Conservation (phyloP, 1,140 invertebrate genomes). For the Monomorium pharaonis region DNA sequence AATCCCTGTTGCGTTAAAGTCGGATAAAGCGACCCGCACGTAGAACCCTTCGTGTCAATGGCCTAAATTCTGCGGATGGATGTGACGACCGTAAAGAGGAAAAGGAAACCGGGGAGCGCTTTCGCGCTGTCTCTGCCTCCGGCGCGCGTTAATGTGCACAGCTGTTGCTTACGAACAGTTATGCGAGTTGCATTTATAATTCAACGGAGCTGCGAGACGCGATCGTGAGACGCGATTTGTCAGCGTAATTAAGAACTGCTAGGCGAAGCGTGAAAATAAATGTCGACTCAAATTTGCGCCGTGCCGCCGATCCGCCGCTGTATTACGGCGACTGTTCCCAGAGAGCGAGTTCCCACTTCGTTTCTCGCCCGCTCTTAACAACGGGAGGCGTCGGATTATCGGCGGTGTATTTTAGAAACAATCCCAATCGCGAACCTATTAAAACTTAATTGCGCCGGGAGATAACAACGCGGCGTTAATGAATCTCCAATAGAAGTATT, state of each 20-base stretch:
- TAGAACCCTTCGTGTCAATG: conserved; percentile 43
- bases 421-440: neutral
- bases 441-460: conserved; percentile 21
- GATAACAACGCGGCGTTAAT: neutral
- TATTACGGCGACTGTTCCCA: neutral
- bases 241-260: conserved; percentile 36
- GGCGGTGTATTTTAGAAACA: conserved; percentile 5
- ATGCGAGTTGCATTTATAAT: conserved; percentile 41
- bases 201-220: neutral
- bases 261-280: conserved; percentile 38
- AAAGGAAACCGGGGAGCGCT: conserved; percentile 17
- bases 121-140: conserved; percentile 10
- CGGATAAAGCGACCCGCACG: conserved; percentile 43
- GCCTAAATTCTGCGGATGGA: conserved; percentile 49
- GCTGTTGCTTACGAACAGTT: conserved; percentile 27
- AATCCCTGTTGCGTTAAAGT: conserved; percentile 41
- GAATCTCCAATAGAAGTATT: neutral
- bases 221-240: conserved; percentile 24
- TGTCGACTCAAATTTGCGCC: conserved; percentile 26
- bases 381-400: conserved; percentile 4
- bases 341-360: neutral
- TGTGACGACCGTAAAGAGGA: conserved; percentile 53
- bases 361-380: conserved; percentile 15
- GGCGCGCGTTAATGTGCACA: conserved; percentile 42
- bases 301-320: neutral